Percentiles rank a stretch among this genome's conserved stretches.
These are phyloP conservation scores for Chromis chromis DNA, from an alignment of 2,797 vertebrate genomes.

Conservation along the genomic window DNA sequence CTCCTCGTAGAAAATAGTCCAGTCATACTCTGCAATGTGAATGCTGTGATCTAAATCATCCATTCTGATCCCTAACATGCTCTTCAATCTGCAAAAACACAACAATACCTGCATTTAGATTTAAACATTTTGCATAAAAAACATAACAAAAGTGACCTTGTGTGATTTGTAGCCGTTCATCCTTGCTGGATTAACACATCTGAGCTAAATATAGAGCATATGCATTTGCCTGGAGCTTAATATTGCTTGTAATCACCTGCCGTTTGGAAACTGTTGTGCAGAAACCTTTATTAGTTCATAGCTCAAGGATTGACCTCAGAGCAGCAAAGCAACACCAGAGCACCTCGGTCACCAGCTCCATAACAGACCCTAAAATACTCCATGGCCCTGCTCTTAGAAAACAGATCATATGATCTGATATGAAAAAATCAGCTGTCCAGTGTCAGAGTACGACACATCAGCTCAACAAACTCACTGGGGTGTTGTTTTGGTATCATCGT, in stretches of 20 bases:
- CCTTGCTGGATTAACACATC: constrained; percentile 21
- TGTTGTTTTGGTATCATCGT: constrained; percentile 9
- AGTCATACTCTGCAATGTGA: constrained; percentile 90
- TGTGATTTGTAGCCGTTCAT: constrained; percentile 1
- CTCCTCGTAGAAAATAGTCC: constrained; percentile 88
- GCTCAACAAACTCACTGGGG: constrained; percentile 9
- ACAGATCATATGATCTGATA: constrained; percentile 61
- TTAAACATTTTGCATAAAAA: constrained; percentile 2
- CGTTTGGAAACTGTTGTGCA: constrained; percentile 19
- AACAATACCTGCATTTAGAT: constrained; percentile 15
- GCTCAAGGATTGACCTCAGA: constrained; percentile 24
- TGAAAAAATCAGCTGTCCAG: constrained; percentile 33
- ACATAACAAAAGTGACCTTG: not conserved
- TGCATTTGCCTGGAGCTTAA: constrained; percentile 27
- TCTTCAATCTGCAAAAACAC: constrained; percentile 75
- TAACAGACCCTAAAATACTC: constrained; percentile 68
- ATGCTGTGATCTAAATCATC: constrained; percentile 97
- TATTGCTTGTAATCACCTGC: constrained; percentile 36
- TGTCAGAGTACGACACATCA: constrained; percentile 29
- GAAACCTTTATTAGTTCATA: constrained; percentile 24
- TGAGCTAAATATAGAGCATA: constrained; percentile 51
- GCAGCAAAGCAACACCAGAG: constrained; percentile 45
- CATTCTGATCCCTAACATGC: constrained; percentile 80
- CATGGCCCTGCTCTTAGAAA: constrained; percentile 18
- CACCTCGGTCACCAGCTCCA: constrained; percentile 41